Percentiles rank a stretch among this genome's conserved stretches.
Conservation (phyloP, 2,888 invertebrate genomes). For the Agrochola litura region DNA sequence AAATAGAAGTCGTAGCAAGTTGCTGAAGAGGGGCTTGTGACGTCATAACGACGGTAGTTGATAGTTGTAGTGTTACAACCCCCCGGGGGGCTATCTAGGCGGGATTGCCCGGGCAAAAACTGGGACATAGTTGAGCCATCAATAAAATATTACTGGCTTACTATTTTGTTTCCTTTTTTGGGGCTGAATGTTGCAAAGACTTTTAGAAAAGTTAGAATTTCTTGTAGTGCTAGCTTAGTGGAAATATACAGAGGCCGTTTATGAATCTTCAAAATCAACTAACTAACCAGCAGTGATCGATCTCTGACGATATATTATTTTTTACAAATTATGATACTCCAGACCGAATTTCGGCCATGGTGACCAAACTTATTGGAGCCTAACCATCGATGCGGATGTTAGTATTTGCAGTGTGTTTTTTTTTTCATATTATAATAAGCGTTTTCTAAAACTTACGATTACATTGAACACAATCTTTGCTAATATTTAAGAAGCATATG, state of each 20-base stretch:
- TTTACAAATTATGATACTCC: too few species aligned
- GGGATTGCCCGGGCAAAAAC: conserved; percentile 61
- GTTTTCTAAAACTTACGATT: neutral
- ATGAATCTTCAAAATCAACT: neutral
- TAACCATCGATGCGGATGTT: too few species aligned
- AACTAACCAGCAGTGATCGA: neutral
- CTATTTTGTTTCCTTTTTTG: conserved; percentile 40
- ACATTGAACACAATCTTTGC: neutral
- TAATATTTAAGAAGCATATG: neutral
- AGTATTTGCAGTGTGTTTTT: neutral
- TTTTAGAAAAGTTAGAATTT: neutral
- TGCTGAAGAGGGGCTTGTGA: conserved; percentile 53
- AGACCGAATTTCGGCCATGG: too few species aligned
- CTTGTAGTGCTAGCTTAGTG: neutral
- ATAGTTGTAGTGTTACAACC: conserved; percentile 65
- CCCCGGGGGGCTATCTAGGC: conserved; percentile 60
- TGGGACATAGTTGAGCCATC: conserved; percentile 61
- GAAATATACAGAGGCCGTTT: neutral
- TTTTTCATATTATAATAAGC: neutral
- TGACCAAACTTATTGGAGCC: too few species aligned
- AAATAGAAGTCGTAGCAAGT: conserved; percentile 49
- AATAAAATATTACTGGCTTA: conserved; percentile 64
- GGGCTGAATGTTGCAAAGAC: conserved; percentile 8
- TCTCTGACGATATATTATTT: too few species aligned
- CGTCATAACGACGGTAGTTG: conserved; percentile 68